Percentiles rank a stretch among this genome's conserved stretches.
These are phyloP conservation scores for Apoderus coryli DNA, from an alignment of 2,888 invertebrate genomes.

Conservation along the genomic window DNA sequence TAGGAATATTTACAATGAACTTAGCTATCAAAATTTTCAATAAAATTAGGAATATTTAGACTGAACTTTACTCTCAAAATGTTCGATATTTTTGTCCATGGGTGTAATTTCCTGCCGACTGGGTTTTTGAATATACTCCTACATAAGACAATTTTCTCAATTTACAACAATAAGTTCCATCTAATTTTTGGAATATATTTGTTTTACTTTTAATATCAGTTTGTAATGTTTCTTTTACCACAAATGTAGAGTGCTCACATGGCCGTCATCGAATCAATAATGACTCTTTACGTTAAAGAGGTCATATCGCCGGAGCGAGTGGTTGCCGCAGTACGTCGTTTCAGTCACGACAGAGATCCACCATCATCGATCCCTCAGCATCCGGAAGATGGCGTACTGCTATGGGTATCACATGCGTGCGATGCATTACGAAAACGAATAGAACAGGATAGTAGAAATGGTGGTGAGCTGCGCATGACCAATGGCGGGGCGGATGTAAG, in stretches of 20 bases:
- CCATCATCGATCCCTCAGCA: slow-evolving; percentile 23
- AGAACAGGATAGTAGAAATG: slow-evolving; percentile 34
- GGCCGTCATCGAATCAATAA: slow-evolving; percentile 89
- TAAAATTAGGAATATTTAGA: too few relatives aligned
- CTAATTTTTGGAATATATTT: too few relatives aligned
- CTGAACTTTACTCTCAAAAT: too few relatives aligned
- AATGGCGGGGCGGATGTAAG: slow-evolving; percentile 24
- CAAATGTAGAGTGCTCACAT: slow-evolving; percentile 92
- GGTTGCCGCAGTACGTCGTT: slow-evolving; percentile 70
- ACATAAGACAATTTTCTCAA: too few relatives aligned
- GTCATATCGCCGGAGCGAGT: slow-evolving; percentile 81
- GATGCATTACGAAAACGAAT: slow-evolving; percentile 52
- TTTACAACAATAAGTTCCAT: too few relatives aligned
- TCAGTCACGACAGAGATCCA: slow-evolving; percentile 39
- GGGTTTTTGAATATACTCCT: too few relatives aligned
- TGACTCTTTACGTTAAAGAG: slow-evolving; percentile 86
- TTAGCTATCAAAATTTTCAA: too few relatives aligned
- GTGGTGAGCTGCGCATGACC: slow-evolving; percentile 17
- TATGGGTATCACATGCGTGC: slow-evolving; percentile 84
- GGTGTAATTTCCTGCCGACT: too few relatives aligned
- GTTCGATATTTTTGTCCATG: too few relatives aligned
- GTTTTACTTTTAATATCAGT: too few relatives aligned
- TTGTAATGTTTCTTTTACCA: too few relatives aligned
- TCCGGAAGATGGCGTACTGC: slow-evolving; percentile 63
- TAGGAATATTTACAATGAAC: too few relatives aligned